phyloP scores from a whole-genome alignment of 2,797 vertebrate species.

The Parotocinclus haroldoi region DNA sequence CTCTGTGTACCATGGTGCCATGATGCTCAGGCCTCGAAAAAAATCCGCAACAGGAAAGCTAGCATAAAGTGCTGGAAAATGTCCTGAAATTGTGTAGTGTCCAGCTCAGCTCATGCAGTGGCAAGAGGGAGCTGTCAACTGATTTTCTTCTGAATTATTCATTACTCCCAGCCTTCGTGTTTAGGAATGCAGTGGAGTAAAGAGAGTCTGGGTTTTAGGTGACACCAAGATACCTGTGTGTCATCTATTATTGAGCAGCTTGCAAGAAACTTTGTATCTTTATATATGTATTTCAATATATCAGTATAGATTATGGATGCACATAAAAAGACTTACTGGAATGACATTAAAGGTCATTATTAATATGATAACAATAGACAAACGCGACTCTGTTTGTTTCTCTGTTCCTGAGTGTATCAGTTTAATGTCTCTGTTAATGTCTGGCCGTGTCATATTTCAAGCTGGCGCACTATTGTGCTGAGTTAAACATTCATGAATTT shows the following conservation, averaged over 20 bases:
- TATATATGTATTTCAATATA: background rate
- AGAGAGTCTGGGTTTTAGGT: slow-evolving; percentile 60
- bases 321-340: too few relatives aligned
- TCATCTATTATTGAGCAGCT: slow-evolving; percentile 70
- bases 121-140: slow-evolving; percentile 57
- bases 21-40: slow-evolving; percentile 63
- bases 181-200: slow-evolving; percentile 41
- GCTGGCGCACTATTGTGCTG: too few relatives aligned
- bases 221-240: slow-evolving; percentile 57
- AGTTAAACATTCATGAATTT: too few relatives aligned
- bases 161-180: slow-evolving; percentile 43
- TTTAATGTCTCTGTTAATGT: too few relatives aligned
- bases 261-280: too few relatives aligned
- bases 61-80: background rate
- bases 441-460: too few relatives aligned
- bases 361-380: too few relatives aligned
- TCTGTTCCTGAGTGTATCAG: too few relatives aligned
- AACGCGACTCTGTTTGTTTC: too few relatives aligned
- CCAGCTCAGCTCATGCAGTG: slow-evolving; percentile 33
- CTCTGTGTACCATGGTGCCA: slow-evolving; percentile 76
- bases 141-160: slow-evolving; percentile 76
- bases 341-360: too few relatives aligned
- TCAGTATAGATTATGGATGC: too few relatives aligned
- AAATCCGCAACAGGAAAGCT: slow-evolving; percentile 33
- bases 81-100: slow-evolving; percentile 14